A percentile compares a stretch with the other conserved stretches of the same genome.
Conservation (phyloP, 1,140 invertebrate genomes). For the Mactra quadrangularis region DNA sequence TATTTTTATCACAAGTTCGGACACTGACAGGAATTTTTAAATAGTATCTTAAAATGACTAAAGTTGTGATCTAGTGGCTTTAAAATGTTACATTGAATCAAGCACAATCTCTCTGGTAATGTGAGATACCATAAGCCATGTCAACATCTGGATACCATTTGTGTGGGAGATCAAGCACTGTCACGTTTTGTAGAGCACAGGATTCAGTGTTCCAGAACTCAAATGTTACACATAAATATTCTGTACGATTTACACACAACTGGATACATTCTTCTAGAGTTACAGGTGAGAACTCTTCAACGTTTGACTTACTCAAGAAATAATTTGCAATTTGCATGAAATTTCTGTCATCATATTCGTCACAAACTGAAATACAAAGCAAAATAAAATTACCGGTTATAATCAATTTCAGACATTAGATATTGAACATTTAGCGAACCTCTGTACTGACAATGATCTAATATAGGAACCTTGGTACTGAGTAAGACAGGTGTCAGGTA, state of each 20-base stretch:
- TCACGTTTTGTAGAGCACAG: conserved; percentile 20
- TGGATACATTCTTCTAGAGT: conserved; percentile 10
- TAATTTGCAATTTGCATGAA: conserved; percentile 12
- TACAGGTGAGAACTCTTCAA: background rate
- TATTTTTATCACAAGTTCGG: no score
- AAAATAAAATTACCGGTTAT: background rate
- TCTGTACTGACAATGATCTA: no score
- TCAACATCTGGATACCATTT: conserved; percentile 5
- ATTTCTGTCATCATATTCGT: background rate
- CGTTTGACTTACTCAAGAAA: conserved; percentile 15
- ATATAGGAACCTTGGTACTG: no score
- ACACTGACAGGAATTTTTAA: no score
- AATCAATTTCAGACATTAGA: background rate
- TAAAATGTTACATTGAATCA: no score
- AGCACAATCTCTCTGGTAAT: conserved; percentile 38
- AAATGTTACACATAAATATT: conserved; percentile 1
- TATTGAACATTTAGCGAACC: background rate
- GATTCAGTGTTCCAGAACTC: background rate
- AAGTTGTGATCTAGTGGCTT: no score
- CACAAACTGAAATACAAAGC: conserved; percentile 13
- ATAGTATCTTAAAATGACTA: no score
- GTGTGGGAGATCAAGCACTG: background rate
- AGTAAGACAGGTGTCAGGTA: no score
- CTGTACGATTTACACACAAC: conserved; percentile 6
- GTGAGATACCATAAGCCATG: background rate